Percentiles rank a stretch among this genome's conserved stretches.
Evolutionary conservation across 2,113 vertebrate genomes (phyloP).

Genomic region (Clupea harengus): DNA sequence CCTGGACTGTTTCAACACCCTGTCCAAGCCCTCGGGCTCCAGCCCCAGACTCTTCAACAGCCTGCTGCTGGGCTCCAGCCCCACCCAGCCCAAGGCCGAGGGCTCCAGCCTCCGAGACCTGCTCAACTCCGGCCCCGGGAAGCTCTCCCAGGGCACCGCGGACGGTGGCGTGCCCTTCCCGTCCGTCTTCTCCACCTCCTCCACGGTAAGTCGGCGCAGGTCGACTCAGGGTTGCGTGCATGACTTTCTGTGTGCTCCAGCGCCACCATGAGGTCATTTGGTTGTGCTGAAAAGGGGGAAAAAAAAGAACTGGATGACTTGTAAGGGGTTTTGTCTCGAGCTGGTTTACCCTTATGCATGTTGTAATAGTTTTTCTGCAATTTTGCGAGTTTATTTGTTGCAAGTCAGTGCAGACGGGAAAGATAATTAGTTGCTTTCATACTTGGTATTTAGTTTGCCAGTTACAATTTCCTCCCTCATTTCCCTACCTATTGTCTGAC

Average conservation of each 20-base stretch:
- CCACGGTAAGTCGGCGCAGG: constrained; percentile 72
- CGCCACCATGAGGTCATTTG: neutral
- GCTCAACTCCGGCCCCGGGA: constrained; percentile 92
- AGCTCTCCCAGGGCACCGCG: constrained; percentile 84
- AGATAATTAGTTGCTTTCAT: neutral
- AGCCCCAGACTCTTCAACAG: constrained; percentile 96
- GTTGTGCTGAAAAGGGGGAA: neutral
- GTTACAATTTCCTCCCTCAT: constrained; percentile 4
- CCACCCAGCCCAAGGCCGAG: constrained; percentile 89
- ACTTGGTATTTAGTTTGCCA: neutral
- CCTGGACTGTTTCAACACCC: constrained; percentile 88
- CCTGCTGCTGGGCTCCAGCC: constrained; percentile 85
- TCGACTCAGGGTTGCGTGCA: neutral
- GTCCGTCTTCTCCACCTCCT: constrained; percentile 87
- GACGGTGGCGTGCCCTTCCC: constrained; percentile 92
- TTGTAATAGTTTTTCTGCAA: neutral
- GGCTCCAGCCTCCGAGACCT: constrained; percentile 95
- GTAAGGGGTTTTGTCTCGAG: neutral
- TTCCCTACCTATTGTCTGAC: neutral
- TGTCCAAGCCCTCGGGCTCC: constrained; percentile 83
- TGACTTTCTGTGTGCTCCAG: neutral
- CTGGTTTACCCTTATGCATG: neutral
- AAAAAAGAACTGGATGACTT: neutral
- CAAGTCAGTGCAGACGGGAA: neutral
- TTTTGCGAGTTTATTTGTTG: neutral